Evolutionary conservation across 2,113 vertebrate species (phyloP).

Genomic region (Amazona guildingii): DNA sequence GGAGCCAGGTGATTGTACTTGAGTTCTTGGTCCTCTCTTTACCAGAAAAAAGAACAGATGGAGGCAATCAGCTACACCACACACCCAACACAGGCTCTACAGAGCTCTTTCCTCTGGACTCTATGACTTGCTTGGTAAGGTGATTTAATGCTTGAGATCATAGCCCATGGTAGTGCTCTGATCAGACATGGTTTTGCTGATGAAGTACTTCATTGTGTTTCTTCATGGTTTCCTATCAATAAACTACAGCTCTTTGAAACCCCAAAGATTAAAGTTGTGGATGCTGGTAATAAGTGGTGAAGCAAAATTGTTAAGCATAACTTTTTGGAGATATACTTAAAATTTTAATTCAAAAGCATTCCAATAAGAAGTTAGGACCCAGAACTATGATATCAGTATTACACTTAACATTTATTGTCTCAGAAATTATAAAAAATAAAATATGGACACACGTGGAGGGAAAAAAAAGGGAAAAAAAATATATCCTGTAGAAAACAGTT

Average conservation of each 20-base stretch:
- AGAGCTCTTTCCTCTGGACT: neutral
- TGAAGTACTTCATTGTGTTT: neutral
- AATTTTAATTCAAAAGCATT: neutral
- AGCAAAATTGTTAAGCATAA: neutral
- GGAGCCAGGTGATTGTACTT: neutral
- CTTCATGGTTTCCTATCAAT: neutral
- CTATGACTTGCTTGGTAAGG: fast-evolving
- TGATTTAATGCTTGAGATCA: neutral
- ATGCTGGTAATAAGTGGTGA: neutral
- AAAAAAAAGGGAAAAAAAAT: neutral
- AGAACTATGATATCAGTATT: neutral
- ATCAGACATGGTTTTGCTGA: neutral
- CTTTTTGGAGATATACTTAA: neutral
- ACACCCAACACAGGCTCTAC: neutral
- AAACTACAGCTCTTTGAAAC: neutral
- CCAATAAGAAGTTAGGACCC: neutral
- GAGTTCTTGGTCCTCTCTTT: neutral
- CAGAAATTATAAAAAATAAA: neutral
- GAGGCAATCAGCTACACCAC: neutral
- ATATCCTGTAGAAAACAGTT: neutral
- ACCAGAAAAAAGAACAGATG: neutral
- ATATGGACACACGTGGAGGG: neutral
- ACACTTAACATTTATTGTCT: neutral
- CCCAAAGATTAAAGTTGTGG: neutral
- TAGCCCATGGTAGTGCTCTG: fast-evolving